Conservation (phyloP, 53 echinoderm and acorn worm genomes). For the Patiria pectinifera region DNA sequence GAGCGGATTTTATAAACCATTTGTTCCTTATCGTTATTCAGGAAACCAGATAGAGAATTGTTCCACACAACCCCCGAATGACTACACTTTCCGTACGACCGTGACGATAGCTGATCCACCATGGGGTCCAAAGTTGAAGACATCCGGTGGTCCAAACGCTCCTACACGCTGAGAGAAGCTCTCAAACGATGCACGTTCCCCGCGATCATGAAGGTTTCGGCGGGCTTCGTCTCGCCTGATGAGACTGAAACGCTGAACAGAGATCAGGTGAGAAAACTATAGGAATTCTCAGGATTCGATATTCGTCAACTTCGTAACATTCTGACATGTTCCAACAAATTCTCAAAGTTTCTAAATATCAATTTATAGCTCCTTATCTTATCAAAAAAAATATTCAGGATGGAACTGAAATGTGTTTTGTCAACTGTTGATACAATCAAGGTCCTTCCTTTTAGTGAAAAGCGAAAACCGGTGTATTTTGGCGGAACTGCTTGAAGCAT, state of each 20-base stretch:
- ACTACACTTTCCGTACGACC: neutral
- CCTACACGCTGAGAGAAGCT: conserved; percentile 74
- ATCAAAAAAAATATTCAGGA: too few relatives aligned
- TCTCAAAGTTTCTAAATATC: too few relatives aligned
- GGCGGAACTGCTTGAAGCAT: too few relatives aligned
- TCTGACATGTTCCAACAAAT: neutral
- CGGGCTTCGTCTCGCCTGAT: conserved; percentile 77
- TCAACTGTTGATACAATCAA: too few relatives aligned
- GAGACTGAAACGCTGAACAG: conserved; percentile 75
- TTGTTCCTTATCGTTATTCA: neutral
- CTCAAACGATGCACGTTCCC: conserved; percentile 82
- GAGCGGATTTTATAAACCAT: neutral
- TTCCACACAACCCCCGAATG: neutral
- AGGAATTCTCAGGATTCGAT: neutral
- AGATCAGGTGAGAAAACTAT: conserved; percentile 66
- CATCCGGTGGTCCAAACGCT: conserved; percentile 82
- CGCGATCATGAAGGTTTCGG: conserved; percentile 77
- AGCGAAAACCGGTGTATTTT: too few relatives aligned
- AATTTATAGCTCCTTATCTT: too few relatives aligned
- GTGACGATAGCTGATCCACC: conserved; percentile 3
- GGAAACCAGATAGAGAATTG: neutral
- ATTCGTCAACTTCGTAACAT: neutral
- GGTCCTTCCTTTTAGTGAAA: too few relatives aligned
- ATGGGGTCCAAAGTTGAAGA: conserved; percentile 83
- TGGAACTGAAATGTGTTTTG: too few relatives aligned